These are phyloP conservation scores for Progne subis DNA, from an alignment of 2,113 vertebrate species.

Conservation along the genomic window DNA sequence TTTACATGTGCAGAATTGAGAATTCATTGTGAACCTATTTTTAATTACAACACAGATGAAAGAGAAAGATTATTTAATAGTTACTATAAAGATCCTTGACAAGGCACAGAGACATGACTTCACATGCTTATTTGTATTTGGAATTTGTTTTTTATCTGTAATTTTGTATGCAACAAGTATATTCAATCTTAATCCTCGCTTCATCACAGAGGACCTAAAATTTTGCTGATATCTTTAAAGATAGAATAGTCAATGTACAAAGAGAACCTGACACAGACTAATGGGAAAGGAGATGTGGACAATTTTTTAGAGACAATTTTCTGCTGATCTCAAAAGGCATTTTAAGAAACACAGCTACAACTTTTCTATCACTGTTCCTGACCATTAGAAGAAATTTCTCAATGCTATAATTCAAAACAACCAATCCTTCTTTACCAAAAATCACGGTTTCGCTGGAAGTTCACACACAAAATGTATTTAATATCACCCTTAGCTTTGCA, in stretches of 20 bases:
- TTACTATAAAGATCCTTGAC: conserved; percentile 46
- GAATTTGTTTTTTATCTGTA: conserved; percentile 42
- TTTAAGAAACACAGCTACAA: not conserved
- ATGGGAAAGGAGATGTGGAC: not conserved
- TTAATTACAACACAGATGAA: conserved; percentile 20
- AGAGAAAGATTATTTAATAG: conserved; percentile 59
- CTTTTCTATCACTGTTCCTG: not conserved
- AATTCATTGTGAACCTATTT: conserved; percentile 69
- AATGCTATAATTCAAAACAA: not conserved
- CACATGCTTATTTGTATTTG: conserved; percentile 37
- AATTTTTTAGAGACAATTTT: not conserved
- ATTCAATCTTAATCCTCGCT: not conserved
- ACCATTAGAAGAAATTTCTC: not conserved
- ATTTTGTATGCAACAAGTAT: conserved; percentile 23
- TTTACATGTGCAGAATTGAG: conserved; percentile 63
- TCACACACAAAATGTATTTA: not conserved
- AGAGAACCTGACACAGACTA: not conserved
- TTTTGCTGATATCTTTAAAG: not conserved
- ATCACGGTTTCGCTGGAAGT: rapidly evolving
- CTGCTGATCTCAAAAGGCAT: not conserved
- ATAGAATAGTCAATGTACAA: not conserved
- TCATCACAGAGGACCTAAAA: not conserved
- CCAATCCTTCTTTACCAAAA: not conserved
- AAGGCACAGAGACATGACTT: not conserved
- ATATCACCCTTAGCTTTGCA: not conserved